Percentiles rank a stretch among this genome's conserved stretches.
These are phyloP conservation scores for Melanophora roralis DNA, from an alignment of 2,888 invertebrate species.

Conservation along the genomic window DNA sequence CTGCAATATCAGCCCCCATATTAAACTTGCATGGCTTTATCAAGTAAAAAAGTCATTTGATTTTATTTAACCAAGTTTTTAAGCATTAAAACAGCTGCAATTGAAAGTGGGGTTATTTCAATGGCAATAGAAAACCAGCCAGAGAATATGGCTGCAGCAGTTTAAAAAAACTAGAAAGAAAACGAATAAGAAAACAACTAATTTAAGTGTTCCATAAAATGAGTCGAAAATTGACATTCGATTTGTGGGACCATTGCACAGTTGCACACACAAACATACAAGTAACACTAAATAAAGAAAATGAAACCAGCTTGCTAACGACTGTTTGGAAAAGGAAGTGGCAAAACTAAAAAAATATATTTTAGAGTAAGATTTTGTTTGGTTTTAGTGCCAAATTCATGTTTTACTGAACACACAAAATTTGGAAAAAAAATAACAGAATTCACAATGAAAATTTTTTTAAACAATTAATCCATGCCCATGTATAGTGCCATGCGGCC, in stretches of 20 bases:
- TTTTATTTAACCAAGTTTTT: conserved; percentile 34
- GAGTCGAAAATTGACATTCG: conserved; percentile 75
- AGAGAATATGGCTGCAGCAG: conserved; percentile 2
- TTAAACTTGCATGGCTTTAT: too few relatives aligned
- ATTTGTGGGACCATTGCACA: conserved; percentile 74
- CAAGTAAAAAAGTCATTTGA: conserved; percentile 11
- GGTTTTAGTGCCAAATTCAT: conserved; percentile 60
- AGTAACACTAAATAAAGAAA: background rate
- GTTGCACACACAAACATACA: conserved; percentile 6
- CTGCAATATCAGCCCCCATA: too few relatives aligned
- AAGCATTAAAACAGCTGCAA: conserved; percentile 50
- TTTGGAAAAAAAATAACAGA: background rate
- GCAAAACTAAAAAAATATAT: conserved; percentile 17
- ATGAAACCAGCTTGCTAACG: conserved; percentile 6
- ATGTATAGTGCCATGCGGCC: background rate
- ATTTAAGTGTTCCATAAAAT: conserved; percentile 75
- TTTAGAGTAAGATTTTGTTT: conserved; percentile 52
- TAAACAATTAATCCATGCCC: background rate
- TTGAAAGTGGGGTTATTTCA: conserved; percentile 15
- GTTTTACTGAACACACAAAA: conserved; percentile 51
- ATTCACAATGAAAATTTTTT: conserved; percentile 48
- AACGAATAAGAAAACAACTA: conserved; percentile 60
- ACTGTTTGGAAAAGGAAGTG: background rate
- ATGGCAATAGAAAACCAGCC: conserved; percentile 7
- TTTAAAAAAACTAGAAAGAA: background rate